Evolutionary conservation across 2,113 vertebrate species (phyloP), one percentile per base, ranked within the genome.

Genomic region (Myotis davidii): DNA sequence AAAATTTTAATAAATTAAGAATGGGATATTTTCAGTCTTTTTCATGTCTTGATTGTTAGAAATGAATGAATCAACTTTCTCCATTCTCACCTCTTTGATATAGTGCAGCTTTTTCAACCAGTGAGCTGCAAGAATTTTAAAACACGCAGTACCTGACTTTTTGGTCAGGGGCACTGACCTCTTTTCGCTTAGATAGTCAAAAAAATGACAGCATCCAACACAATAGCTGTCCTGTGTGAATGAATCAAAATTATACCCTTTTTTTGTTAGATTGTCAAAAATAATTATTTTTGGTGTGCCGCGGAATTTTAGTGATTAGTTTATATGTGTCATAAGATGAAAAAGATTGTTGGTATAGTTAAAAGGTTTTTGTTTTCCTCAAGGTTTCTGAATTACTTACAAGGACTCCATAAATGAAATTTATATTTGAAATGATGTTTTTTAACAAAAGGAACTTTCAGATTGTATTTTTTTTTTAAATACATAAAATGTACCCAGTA

Each of bases 321-420:
- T 76, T 76, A 32, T 5, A 1, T 77, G 74, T 77, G 72, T 16
- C 27, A 3, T 32, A 29, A 77, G 45, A 50, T 50, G 74, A 50
- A 77, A 50, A n/a, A 21, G 27, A 48, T 77, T 18, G 20, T 32
- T 77, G 73, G 16, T 74, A 3, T 76, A 59, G 50, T 90, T 64
- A 88, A 84, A 84, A 94, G 32, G 21, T 37, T 74, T 73, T 61
- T 65, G 32, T 81, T 92, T 86, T 89, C 65, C 34, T 83, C n/a
- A 52, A 23, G 48, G 34, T 76, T 11, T 88, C 4, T 77, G 81
- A 45, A 70, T 87, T 96, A 67, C 88, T 95, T 90, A 52, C 39
- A 85, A 64, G 25, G 59, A 82, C 61, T 76, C 32, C 10, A 27
- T 79, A 88, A 70, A 29, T 89, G 10, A 78, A 69, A 25, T 27